Base-by-base conservation (phyloP, 1,140 invertebrate species). In the Lordiphosa mommai region DNA sequence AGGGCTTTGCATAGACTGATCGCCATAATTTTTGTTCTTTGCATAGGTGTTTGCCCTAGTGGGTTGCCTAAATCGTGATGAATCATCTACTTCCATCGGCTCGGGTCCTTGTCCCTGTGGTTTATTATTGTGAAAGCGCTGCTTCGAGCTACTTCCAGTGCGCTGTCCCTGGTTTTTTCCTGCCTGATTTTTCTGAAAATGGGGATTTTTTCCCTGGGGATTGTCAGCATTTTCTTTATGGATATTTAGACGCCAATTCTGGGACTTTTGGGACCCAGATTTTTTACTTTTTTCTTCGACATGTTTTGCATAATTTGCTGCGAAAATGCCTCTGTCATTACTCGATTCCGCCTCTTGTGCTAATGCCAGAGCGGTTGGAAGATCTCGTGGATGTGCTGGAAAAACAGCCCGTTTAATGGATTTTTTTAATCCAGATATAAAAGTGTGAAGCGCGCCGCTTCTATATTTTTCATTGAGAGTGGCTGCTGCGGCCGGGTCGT, bases 51-150 rank as follows among this genome's bases (percentile, higher is more conserved):
- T 27, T 52, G 8, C 48, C 48, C 34, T 47, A 33, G 29, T 20
- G 10, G 33, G 4, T 47, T 48, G 50, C 3, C 16, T 52, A 34
- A 30, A 46, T 9, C 41, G 48, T 3, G 58, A 41, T 2, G 58
- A 48, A 10, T 33, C 10, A 20, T 55, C 50, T 1, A 61, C 29
- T 3, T 61, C 58, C 50, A 53, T 60, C 7, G 40, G 49, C 14
- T 60, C 49, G 3, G 49, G 40, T n/a, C 1, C 52, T n/a, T 32
- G 40, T n/a, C 17, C 23, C 41, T 46, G 57, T 9, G 20, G 3
- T 7, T 47, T 52, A 33, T 47, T 32, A 1, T 2, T 30, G 10
- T 61, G 4, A 49, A 17, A 43, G 29, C 47, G 38, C 10, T 43
- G 56, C 29, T 51, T 59, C n/a, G 17, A 10, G 3, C 30, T 36